Evolutionary conservation across 2,113 vertebrate species (phyloP).

Genomic region (Mixornis gularis): DNA sequence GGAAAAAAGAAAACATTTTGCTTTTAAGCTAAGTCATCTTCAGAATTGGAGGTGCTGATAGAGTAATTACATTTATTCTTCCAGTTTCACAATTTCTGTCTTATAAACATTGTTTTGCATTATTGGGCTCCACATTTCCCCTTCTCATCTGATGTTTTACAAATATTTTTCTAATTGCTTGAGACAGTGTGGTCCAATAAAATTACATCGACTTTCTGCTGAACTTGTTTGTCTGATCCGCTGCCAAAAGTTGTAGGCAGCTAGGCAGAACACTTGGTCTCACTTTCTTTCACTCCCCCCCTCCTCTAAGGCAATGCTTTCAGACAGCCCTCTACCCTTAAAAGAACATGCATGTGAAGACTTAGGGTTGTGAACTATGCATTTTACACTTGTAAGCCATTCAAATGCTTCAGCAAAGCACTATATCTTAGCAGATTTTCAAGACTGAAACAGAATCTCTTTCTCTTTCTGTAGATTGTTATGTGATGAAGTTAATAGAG

Average conservation of each 20-base stretch:
- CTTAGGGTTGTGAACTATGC: background rate
- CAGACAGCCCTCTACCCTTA: background rate
- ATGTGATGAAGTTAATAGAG: background rate
- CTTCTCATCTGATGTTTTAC: constrained; percentile 78
- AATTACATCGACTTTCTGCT: constrained; percentile 74
- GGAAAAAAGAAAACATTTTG: background rate
- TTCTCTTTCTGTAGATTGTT: background rate
- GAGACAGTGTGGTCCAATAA: constrained; percentile 81
- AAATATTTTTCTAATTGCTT: constrained; percentile 83
- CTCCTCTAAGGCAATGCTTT: background rate
- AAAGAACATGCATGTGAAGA: background rate
- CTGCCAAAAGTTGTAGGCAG: constrained; percentile 74
- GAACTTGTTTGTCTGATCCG: constrained; percentile 74
- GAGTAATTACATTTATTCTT: constrained; percentile 75
- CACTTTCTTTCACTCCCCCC: constrained; percentile 63
- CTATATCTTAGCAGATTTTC: background rate
- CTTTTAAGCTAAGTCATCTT: constrained; percentile 61
- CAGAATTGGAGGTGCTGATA: constrained; percentile 74
- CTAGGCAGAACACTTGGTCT: constrained; percentile 67
- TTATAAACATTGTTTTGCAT: constrained; percentile 74
- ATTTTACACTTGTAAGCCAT: background rate
- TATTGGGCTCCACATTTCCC: constrained; percentile 71
- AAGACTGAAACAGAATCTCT: background rate
- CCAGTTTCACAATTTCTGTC: constrained; percentile 71
- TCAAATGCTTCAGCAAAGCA: background rate